Base-by-base conservation (phyloP, 2,113 vertebrate species). In the Syrrhaptes paradoxus region DNA sequence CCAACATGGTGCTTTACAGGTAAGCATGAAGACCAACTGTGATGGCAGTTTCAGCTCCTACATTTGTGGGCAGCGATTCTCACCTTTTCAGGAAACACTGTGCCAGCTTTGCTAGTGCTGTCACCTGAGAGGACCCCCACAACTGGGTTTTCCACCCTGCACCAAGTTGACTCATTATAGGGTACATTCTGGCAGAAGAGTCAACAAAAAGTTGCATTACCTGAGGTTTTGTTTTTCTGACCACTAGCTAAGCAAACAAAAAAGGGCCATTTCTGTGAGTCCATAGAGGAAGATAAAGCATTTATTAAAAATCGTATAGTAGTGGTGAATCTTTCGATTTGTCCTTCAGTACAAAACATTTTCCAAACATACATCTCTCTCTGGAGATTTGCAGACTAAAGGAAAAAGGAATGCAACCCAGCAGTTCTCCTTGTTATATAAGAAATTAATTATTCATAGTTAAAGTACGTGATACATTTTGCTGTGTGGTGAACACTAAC, bases 381-480 rank as follows among this genome's bases (percentile, higher is more conserved):
- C 59, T 26, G 65, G 52, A 93, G n/a, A 54, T 51, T 46, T 70
- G 20, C 75, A 72, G 31, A 68, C 38, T 13, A 61, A 6, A 49
- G 31, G 14, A 34, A 18, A 48, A n/a, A 68, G 6, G 8, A 80
- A 49, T 34, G n/a, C 31, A 90, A 19, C 22, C 41, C 68, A 90
- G 61, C 61, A 93, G n/a, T 31, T 81, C 59, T 76, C 49, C 43
- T 36, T 70, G 62, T 93, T 94, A 93, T 62, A 65, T 89, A 95
- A 90, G 88, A 68, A 90, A 85, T 81, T 77, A 87, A 74, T 96
- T 96, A 93, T 93, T 92, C 90, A 52, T 17, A 49, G 85, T 74
- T 80, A 48, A 90, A 90, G 62, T 26, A 78, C 89, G 76, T 16
- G 72, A 31, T 75, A 90, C 65, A 68, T 92, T 92, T 82, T 62